Evolutionary conservation across 2,888 invertebrate species (phyloP).

Genomic region (Netelia fuscicornis): DNA sequence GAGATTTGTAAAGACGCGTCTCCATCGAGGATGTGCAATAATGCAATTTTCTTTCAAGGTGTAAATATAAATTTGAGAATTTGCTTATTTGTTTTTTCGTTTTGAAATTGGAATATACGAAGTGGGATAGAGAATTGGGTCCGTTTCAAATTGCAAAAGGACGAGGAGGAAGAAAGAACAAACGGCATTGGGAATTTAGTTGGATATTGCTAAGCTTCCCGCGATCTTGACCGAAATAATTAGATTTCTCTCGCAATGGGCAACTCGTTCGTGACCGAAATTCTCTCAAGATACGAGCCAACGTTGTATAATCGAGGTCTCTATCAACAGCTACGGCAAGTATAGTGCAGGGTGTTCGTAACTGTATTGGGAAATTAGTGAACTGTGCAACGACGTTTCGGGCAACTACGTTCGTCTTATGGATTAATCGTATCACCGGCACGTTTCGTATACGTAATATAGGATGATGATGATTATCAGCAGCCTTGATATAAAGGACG

Average conservation of each 20-base stretch:
- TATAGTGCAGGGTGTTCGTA: conserved; percentile 13
- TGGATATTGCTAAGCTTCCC: conserved; percentile 2
- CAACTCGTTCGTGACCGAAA: conserved; percentile 22
- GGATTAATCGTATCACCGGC: background rate
- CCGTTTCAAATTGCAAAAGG: too few species aligned
- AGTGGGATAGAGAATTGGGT: too few species aligned
- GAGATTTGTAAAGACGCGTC: too few species aligned
- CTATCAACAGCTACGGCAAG: conserved; percentile 45
- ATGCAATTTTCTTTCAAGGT: too few species aligned
- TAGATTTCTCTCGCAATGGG: conserved; percentile 21
- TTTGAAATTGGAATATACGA: too few species aligned
- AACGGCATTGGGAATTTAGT: background rate
- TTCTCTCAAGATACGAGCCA: conserved; percentile 18
- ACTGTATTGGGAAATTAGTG: conserved; percentile 34
- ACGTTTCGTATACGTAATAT: background rate
- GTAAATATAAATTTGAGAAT: too few species aligned
- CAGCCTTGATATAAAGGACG: background rate
- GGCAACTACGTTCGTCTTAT: conserved; percentile 17
- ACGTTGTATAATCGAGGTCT: background rate
- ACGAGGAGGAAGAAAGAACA: too few species aligned
- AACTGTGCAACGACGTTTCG: conserved; percentile 5
- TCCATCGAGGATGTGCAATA: too few species aligned
- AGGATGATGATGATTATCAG: background rate
- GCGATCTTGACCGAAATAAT: background rate
- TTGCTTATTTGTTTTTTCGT: too few species aligned